These are phyloP conservation scores for Lagorchestes hirsutus DNA, from an alignment of 2,797 vertebrate genomes.

Conservation along the genomic window DNA sequence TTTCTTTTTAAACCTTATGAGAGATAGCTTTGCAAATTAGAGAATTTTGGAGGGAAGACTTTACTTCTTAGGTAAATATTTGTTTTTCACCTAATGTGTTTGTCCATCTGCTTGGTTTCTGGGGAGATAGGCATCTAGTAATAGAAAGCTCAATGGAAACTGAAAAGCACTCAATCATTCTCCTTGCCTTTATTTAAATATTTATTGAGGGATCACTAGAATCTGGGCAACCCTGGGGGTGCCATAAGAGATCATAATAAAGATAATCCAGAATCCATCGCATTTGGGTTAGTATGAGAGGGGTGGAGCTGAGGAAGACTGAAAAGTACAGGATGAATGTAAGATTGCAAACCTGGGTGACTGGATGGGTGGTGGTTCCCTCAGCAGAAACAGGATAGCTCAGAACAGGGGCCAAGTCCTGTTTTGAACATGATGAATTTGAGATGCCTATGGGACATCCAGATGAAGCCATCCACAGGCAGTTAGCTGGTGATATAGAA, in stretches of 20 bases:
- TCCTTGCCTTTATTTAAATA: not conserved
- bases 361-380: not conserved
- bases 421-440: not conserved
- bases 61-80: constrained; percentile 75
- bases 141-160: constrained; percentile 72
- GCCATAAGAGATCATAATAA: not conserved
- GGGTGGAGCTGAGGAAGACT: not conserved
- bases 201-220: not conserved
- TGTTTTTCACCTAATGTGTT: constrained; percentile 80
- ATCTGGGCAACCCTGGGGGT: not conserved
- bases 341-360: not conserved
- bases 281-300: not conserved
- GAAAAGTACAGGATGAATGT: not conserved
- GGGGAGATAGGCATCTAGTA: constrained; percentile 74
- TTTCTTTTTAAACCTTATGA: constrained; percentile 69
- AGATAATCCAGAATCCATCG: not conserved
- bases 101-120: constrained; percentile 73
- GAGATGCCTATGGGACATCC: not conserved
- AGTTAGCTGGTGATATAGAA: not conserved
- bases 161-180: constrained; percentile 45
- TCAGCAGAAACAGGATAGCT: not conserved
- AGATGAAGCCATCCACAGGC: not conserved
- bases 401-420: not conserved
- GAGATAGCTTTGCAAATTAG: constrained; percentile 61
- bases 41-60: constrained; percentile 50